phyloP scores from a whole-genome alignment of 2,113 vertebrate genomes.

The cat (Felis catus) region DNA sequence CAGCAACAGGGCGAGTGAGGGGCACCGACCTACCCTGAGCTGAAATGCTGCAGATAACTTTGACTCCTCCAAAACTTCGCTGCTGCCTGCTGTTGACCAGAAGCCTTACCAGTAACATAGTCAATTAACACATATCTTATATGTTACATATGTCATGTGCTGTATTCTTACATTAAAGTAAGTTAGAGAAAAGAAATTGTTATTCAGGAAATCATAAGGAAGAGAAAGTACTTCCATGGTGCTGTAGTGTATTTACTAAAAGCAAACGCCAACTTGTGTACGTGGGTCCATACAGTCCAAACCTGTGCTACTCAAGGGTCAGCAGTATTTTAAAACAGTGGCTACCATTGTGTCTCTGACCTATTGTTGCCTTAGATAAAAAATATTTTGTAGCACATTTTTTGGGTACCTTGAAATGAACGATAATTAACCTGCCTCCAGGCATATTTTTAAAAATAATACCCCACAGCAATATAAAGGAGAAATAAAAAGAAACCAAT shows the following conservation, averaged over 20 bases:
- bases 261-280: background rate
- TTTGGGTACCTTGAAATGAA: conserved; percentile 15
- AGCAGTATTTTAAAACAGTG: background rate
- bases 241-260: background rate
- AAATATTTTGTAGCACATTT: background rate
- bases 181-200: background rate
- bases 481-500: conserved; percentile 6
- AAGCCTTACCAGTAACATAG: background rate
- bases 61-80: background rate
- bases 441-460: background rate
- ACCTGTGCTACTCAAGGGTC: background rate
- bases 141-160: background rate
- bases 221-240: background rate
- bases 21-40: background rate
- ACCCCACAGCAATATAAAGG: background rate
- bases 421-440: background rate
- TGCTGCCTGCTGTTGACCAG: background rate
- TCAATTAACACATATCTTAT: background rate
- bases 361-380: background rate
- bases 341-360: background rate
- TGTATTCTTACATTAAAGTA: background rate
- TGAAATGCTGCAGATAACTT: background rate
- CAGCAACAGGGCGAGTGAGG: background rate
- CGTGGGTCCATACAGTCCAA: background rate
- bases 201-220: background rate